Evolutionary conservation across 2,113 vertebrate species (phyloP).

Genomic region (Papio anubis): DNA sequence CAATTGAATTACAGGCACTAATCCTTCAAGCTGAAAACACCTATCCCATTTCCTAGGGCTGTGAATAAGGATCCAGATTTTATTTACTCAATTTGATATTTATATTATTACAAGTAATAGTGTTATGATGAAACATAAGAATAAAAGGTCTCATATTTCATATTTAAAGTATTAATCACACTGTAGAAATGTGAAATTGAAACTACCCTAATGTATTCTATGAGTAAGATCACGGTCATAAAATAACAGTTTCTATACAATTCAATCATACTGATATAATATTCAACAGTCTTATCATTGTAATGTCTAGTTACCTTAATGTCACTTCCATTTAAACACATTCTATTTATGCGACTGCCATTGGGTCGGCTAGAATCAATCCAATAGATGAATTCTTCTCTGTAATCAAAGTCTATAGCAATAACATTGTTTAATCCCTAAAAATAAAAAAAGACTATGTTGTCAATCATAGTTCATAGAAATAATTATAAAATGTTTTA

Average conservation of each 20-base stretch:
- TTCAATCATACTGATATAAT: neutral
- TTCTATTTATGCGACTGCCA: slow-evolving; percentile 96
- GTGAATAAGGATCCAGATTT: neutral
- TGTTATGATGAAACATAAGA: neutral
- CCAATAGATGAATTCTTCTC: slow-evolving; percentile 98
- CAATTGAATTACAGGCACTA: neutral
- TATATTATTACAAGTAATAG: neutral
- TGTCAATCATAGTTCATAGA: slow-evolving; percentile 37
- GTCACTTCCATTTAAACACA: slow-evolving; percentile 96
- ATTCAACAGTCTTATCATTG: slow-evolving; percentile 35
- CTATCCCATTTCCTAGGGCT: neutral
- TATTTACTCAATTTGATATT: slow-evolving; percentile 37
- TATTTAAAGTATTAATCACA: slow-evolving; percentile 24
- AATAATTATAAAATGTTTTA: slow-evolving; percentile 13
- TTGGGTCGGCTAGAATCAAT: slow-evolving; percentile 97
- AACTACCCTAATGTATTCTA: neutral
- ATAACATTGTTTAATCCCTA: slow-evolving; percentile 98
- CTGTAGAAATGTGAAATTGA: neutral
- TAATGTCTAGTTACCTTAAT: slow-evolving; percentile 89
- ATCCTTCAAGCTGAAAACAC: neutral
- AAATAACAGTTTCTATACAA: slow-evolving; percentile 26
- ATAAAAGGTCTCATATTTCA: neutral
- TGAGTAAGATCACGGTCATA: neutral
- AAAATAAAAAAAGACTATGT: slow-evolving; percentile 37
- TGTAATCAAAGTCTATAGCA: slow-evolving; percentile 98